Conservation (phyloP, 2,113 vertebrate genomes). For the Pelusios castaneus region DNA sequence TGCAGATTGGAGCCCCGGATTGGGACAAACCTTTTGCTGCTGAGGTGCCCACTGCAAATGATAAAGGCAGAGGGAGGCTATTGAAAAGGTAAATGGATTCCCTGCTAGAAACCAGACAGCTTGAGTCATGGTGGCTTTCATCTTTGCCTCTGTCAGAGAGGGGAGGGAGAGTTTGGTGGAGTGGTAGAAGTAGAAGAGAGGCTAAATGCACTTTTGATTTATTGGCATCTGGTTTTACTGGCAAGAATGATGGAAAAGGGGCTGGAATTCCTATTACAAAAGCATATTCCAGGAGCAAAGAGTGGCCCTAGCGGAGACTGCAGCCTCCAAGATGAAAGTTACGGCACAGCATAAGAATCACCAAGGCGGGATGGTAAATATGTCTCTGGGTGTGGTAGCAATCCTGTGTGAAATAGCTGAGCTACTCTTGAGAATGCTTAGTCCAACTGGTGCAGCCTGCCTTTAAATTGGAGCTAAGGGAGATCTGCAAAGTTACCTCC, state of each 20-base stretch:
- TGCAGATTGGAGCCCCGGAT: background rate
- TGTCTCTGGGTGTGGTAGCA: slow-evolving; percentile 22
- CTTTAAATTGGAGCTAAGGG: accelerated
- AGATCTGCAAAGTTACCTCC: background rate
- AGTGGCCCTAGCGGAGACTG: background rate
- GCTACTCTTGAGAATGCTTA: background rate
- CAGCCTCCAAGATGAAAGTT: background rate
- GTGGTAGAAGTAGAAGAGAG: background rate
- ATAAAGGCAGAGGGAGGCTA: background rate
- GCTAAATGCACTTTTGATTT: background rate
- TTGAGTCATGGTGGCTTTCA: background rate
- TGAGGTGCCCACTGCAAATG: accelerated
- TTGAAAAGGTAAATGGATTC: background rate
- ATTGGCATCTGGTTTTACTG: background rate
- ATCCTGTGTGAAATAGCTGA: background rate
- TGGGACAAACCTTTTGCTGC: background rate
- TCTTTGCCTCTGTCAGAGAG: background rate
- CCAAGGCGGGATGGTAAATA: background rate
- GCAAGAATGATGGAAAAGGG: slow-evolving; percentile 3
- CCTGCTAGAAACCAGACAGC: background rate
- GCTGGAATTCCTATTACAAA: slow-evolving; percentile 7
- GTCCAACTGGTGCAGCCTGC: background rate
- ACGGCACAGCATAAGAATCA: background rate
- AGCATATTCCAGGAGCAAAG: background rate
- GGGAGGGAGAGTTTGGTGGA: background rate